A percentile compares a stretch with the other conserved stretches of the same genome.
These are phyloP conservation scores for Leptinotarsa rubiginosa DNA, from an alignment of 2,888 invertebrate genomes.

Conservation along the genomic window DNA sequence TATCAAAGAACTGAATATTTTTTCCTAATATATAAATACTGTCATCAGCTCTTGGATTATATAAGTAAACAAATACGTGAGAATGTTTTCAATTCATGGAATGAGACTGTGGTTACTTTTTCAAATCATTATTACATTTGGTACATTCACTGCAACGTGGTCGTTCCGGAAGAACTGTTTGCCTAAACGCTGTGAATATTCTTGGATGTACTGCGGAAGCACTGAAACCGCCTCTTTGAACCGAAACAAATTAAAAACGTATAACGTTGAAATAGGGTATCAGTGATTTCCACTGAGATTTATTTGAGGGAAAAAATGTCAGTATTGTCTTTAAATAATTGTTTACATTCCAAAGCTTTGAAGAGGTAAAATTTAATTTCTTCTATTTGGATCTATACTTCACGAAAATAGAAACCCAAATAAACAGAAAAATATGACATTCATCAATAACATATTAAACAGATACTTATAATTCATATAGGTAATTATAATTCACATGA, in stretches of 20 bases:
- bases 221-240: neutral
- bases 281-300: neutral
- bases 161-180: constrained; percentile 13
- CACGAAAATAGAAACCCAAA: too few species aligned
- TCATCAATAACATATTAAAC: too few species aligned
- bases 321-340: too few species aligned
- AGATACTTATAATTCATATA: too few species aligned
- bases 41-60: neutral
- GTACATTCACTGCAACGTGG: neutral
- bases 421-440: too few species aligned
- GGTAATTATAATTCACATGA: too few species aligned
- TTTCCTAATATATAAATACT: too few species aligned
- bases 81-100: constrained; percentile 1
- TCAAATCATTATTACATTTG: neutral
- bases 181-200: constrained; percentile 14
- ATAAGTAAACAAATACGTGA: neutral
- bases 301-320: too few species aligned
- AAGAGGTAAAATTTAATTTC: too few species aligned
- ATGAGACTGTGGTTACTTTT: neutral
- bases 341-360: too few species aligned
- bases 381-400: too few species aligned
- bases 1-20: too few species aligned
- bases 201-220: neutral
- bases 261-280: neutral
- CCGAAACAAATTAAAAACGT: neutral